Evolutionary conservation across 2,797 vertebrate species (phyloP).

Genomic region (Centroberyx gerrardi): DNA sequence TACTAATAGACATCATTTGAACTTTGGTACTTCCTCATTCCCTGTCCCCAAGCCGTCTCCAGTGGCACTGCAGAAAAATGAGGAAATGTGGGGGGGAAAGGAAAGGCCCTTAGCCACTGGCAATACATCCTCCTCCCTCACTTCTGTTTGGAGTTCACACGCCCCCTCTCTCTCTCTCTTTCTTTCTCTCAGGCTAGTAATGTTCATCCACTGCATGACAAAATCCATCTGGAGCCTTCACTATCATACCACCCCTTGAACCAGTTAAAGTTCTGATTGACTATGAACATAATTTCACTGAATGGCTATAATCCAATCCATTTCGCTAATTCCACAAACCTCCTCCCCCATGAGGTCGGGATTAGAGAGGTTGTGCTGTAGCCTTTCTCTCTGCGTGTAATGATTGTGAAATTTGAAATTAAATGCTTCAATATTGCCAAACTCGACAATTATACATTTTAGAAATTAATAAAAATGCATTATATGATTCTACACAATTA

Average conservation of each 20-base stretch:
- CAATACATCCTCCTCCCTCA: slow-evolving; percentile 32
- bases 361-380: background rate
- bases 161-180: background rate
- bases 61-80: slow-evolving; percentile 58
- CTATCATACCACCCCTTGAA: background rate
- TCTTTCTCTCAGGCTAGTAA: background rate
- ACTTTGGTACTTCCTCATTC: slow-evolving; percentile 79
- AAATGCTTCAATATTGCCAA: too few species aligned
- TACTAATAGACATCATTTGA: slow-evolving; percentile 65
- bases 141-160: slow-evolving; percentile 57
- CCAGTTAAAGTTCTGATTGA: background rate
- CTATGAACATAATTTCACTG: background rate
- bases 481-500: too few species aligned
- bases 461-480: too few species aligned
- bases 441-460: too few species aligned
- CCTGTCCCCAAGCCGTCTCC: slow-evolving; percentile 53
- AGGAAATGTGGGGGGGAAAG: slow-evolving; percentile 57
- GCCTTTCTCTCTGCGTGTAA: background rate
- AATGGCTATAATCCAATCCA: background rate
- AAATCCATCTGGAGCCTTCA: background rate
- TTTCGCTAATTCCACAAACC: background rate
- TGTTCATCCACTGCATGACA: background rate
- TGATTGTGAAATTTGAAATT: slow-evolving; percentile 12
- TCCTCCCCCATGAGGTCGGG: background rate
- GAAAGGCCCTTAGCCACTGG: background rate